A percentile compares a stretch with the other conserved stretches of the same genome.
These are phyloP conservation scores for Protodeltote pygarga DNA, from an alignment of 2,888 invertebrate genomes.

Conservation along the genomic window DNA sequence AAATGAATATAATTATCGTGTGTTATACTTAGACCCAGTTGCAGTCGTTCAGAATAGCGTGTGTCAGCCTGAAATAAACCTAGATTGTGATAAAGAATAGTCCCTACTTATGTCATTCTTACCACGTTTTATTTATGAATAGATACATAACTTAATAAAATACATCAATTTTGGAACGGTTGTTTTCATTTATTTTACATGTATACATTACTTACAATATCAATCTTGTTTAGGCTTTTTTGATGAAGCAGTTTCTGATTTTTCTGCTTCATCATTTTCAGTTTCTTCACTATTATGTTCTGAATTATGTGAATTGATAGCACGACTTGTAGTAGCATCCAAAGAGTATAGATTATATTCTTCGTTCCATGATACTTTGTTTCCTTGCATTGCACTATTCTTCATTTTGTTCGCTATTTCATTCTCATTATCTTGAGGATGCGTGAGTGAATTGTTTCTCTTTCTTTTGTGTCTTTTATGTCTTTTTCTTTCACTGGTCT, in stretches of 20 bases:
- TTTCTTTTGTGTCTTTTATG: background rate
- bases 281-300: background rate
- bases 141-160: conserved; percentile 18
- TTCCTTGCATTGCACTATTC: background rate
- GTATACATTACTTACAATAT: background rate
- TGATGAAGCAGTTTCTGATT: background rate
- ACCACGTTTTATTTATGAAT: conserved; percentile 11
- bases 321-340: background rate
- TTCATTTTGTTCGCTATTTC: conserved; percentile 1
- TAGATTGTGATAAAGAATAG: background rate
- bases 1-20: conserved; percentile 90
- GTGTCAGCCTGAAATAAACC: conserved; percentile 72
- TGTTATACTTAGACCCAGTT: conserved; percentile 89
- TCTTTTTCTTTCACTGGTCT: background rate
- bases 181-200: conserved; percentile 2
- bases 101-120: conserved; percentile 2
- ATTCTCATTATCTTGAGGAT: background rate
- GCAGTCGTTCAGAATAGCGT: conserved; percentile 88
- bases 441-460: background rate
- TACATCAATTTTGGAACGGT: conserved; percentile 2
- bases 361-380: background rate
- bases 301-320: background rate
- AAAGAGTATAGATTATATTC: background rate
- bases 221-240: background rate
- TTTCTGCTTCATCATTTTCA: background rate